A percentile compares a stretch with the other conserved stretches of the same genome.
phyloP scores from a whole-genome alignment of 1,140 invertebrate species.

The Caenorhabditis remanei region DNA sequence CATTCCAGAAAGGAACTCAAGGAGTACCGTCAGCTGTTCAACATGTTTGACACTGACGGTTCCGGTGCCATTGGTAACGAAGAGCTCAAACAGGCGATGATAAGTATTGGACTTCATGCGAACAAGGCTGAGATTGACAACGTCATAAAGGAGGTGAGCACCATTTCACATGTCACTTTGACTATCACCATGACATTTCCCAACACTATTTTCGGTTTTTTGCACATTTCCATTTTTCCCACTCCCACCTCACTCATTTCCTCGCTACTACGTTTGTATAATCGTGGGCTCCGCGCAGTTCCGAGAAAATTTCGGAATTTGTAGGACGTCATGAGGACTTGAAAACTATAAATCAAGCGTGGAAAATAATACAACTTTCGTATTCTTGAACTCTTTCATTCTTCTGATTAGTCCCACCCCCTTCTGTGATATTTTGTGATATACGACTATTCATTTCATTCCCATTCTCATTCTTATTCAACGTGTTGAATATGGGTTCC shows the following conservation, averaged over 20 bases:
- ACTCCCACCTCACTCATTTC: not conserved
- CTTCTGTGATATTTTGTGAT: not conserved
- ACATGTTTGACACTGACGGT: slow-evolving; percentile 77
- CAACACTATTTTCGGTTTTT: not conserved
- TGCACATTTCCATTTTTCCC: slow-evolving; percentile 7
- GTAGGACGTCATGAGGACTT: slow-evolving; percentile 12
- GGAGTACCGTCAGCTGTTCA: slow-evolving; percentile 75
- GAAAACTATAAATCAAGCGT: not conserved
- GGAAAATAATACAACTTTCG: not conserved
- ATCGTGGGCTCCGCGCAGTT: not conserved
- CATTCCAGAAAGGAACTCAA: slow-evolving; percentile 67
- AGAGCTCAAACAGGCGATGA: slow-evolving; percentile 75
- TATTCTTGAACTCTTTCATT: not conserved
- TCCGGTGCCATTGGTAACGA: slow-evolving; percentile 76
- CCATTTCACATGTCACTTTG: not conserved
- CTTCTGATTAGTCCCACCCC: not conserved
- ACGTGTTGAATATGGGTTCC: too few species aligned
- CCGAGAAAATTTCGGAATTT: not conserved
- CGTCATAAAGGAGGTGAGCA: slow-evolving; percentile 73
- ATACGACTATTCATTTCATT: not conserved
- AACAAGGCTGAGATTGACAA: slow-evolving; percentile 73
- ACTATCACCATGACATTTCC: not conserved
- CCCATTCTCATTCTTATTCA: too few species aligned
- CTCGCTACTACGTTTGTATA: not conserved
- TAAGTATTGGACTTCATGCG: slow-evolving; percentile 73